Conservation (phyloP, 2,888 invertebrate species). For the Cephus pygmeus region DNA sequence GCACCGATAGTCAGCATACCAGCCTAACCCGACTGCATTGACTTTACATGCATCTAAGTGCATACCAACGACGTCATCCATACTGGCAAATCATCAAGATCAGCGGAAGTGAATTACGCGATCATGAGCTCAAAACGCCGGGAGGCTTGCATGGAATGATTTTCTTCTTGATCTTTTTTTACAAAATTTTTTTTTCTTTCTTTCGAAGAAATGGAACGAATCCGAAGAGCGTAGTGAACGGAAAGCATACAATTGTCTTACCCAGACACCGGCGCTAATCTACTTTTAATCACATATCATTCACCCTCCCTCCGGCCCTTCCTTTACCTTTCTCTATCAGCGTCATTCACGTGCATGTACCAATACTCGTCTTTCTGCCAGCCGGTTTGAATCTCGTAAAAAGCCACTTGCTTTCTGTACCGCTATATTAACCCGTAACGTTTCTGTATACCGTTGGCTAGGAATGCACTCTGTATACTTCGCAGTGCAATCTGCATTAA, state of each 20-base stretch:
- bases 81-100: background rate
- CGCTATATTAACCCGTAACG: constrained; percentile 1
- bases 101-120: background rate
- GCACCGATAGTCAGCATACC: background rate
- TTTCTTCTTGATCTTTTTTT: background rate
- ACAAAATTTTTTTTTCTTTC: background rate
- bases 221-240: background rate
- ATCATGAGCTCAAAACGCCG: background rate
- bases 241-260: constrained; percentile 12
- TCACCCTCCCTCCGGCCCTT: background rate
- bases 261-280: constrained; percentile 15
- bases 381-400: background rate
- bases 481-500: no score
- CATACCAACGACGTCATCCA: background rate
- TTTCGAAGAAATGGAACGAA: background rate
- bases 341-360: no score
- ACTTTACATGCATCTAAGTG: background rate
- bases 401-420: constrained; percentile 1
- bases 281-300: constrained; percentile 19
- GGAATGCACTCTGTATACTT: no score
- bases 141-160: background rate
- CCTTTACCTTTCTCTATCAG: background rate
- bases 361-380: no score
- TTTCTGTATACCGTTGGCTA: background rate
- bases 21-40: background rate